Evolutionary conservation across 2,113 vertebrate genomes (phyloP).

Genomic region (Acrocephalus kingi): DNA sequence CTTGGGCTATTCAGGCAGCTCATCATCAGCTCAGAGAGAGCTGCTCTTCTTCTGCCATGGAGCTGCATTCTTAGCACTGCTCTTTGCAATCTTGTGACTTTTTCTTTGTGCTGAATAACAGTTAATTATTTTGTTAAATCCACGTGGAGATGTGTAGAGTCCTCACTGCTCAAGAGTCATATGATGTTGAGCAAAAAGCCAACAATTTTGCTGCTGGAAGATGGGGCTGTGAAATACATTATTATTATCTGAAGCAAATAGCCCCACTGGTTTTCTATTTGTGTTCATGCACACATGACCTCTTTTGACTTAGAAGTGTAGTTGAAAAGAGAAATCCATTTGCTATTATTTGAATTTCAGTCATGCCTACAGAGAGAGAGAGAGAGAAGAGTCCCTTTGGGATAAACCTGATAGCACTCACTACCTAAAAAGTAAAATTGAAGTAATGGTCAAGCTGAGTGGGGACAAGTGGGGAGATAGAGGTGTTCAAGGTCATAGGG

Average conservation of each 20-base stretch:
- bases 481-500: not conserved
- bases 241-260: constrained; percentile 17
- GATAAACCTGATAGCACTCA: not conserved
- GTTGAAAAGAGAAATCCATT: constrained; percentile 14
- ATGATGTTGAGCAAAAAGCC: constrained; percentile 32
- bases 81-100: constrained; percentile 34
- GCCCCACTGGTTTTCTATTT: not conserved
- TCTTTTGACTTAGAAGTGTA: constrained; percentile 23
- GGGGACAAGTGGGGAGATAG: not conserved
- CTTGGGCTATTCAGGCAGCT: not conserved
- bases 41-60: not conserved
- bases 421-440: not conserved
- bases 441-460: not conserved
- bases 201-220: constrained; percentile 23
- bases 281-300: not conserved
- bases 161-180: constrained; percentile 10
- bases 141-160: not conserved
- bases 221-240: not conserved
- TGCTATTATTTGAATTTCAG: constrained; percentile 1
- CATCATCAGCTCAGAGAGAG: constrained; percentile 3
- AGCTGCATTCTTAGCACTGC: not conserved
- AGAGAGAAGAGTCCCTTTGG: not conserved
- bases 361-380: not conserved
- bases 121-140: constrained; percentile 44
- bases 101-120: constrained; percentile 12